phyloP scores from a whole-genome alignment of 1,140 invertebrate species.

The Euura lappo region DNA sequence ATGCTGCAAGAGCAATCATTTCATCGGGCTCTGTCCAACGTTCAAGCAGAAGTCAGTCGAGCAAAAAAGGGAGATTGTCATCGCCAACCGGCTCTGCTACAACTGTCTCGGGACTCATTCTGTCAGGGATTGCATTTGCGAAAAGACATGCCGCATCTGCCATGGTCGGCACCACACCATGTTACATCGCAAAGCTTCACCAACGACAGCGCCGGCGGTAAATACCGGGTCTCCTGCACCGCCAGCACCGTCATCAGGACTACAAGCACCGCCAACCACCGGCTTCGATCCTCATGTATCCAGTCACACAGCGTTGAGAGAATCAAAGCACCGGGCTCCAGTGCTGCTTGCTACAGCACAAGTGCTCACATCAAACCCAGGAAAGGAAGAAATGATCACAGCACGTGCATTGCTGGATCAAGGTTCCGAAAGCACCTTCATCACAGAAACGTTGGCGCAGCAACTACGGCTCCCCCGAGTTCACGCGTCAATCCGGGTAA shows the following conservation, averaged over 20 bases:
- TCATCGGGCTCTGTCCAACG: neutral
- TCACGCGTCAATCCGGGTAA: conserved; percentile 5
- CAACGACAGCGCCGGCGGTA: neutral
- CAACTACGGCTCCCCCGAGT: neutral
- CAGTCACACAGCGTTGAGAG: neutral
- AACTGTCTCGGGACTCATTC: neutral
- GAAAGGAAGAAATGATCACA: too few species aligned
- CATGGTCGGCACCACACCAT: neutral
- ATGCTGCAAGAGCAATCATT: neutral
- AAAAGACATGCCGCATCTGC: neutral
- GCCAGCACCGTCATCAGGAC: neutral
- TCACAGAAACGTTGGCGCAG: neutral
- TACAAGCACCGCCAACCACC: neutral
- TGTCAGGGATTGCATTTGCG: neutral
- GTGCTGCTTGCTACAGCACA: neutral
- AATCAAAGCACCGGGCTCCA: neutral
- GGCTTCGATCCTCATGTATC: neutral
- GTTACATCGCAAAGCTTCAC: neutral
- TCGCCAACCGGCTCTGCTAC: too few species aligned
- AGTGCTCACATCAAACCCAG: neutral
- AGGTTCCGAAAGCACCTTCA: neutral
- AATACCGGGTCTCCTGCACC: neutral
- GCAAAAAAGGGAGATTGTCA: too few species aligned
- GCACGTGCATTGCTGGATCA: neutral
- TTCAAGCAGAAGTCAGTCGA: too few species aligned